phyloP scores from a whole-genome alignment of 1,140 invertebrate species.

The Zaprionus lachaisei region DNA sequence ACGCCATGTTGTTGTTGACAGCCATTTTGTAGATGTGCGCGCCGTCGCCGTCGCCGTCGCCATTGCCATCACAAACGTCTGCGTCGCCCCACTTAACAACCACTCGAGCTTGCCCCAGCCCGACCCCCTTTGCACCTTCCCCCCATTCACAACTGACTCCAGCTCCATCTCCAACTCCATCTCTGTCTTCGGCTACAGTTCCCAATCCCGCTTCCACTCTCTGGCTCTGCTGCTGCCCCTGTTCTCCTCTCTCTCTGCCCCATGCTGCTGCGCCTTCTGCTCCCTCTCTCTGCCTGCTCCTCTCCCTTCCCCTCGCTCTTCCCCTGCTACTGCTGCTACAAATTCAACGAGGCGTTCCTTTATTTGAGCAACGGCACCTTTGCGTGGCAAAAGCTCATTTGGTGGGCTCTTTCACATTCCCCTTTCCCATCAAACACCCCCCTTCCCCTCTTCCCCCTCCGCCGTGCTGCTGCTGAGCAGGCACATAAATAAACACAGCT shows the following conservation, averaged over 20 bases:
- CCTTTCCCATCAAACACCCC: neutral
- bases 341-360: slow-evolving; percentile 77
- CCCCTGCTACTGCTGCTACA: slow-evolving; percentile 33
- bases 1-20: slow-evolving; percentile 81
- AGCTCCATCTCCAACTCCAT: slow-evolving; percentile 4
- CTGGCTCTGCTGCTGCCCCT: neutral
- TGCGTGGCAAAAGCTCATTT: slow-evolving; percentile 79
- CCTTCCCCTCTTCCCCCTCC: neutral
- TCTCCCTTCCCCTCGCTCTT: neutral
- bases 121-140: slow-evolving; percentile 6
- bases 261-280: neutral
- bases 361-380: slow-evolving; percentile 79
- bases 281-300: neutral
- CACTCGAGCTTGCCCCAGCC: slow-evolving; percentile 39
- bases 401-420: slow-evolving; percentile 6
- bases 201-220: neutral
- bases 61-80: slow-evolving; percentile 21
- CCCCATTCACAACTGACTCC: neutral
- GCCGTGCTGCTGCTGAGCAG: neutral
- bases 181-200: neutral
- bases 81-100: slow-evolving; percentile 53
- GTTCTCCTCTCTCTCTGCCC: neutral
- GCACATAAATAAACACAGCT: slow-evolving; percentile 80
- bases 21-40: slow-evolving; percentile 80
- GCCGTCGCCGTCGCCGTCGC: slow-evolving; percentile 49